These are phyloP conservation scores for Deroplatys truncata DNA, from an alignment of 2,888 invertebrate species.

Conservation along the genomic window DNA sequence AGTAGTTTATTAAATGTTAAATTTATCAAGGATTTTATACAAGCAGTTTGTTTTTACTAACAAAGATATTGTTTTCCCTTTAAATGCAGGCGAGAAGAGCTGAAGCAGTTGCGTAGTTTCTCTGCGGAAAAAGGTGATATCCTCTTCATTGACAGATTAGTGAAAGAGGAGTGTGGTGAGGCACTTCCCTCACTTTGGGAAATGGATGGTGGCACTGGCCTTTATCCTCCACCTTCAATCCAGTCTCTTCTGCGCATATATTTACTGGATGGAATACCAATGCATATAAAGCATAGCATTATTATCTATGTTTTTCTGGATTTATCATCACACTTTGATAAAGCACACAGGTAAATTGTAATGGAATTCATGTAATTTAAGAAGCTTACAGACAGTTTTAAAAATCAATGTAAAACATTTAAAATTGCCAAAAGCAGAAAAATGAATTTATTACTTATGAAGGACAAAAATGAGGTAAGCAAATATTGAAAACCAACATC, in stretches of 20 bases:
- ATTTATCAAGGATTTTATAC: too few species aligned
- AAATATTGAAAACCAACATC: too few species aligned
- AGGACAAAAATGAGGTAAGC: too few species aligned
- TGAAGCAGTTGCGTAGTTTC: slow-evolving; percentile 45
- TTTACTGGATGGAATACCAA: slow-evolving; percentile 61
- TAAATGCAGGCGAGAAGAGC: slow-evolving; percentile 48
- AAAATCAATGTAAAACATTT: too few species aligned
- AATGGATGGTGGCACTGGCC: slow-evolving; percentile 56
- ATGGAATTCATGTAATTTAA: too few species aligned
- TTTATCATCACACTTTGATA: slow-evolving; percentile 64
- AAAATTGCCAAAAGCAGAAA: too few species aligned
- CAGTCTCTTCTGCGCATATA: slow-evolving; percentile 73
- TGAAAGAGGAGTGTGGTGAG: slow-evolving; percentile 57
- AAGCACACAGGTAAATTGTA: slow-evolving; percentile 48
- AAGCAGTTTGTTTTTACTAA: not conserved
- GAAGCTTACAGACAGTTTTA: too few species aligned
- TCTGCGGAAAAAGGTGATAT: slow-evolving; percentile 1
- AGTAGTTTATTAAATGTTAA: too few species aligned
- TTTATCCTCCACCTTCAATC: slow-evolving; percentile 81
- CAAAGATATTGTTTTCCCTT: not conserved
- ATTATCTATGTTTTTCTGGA: slow-evolving; percentile 80
- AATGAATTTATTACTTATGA: too few species aligned
- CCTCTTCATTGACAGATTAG: slow-evolving; percentile 67
- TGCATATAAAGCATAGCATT: slow-evolving; percentile 71
- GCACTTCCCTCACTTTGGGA: slow-evolving; percentile 55